Evolutionary conservation across 2,113 vertebrate genomes (phyloP).

Genomic region (Xiphias gladius): DNA sequence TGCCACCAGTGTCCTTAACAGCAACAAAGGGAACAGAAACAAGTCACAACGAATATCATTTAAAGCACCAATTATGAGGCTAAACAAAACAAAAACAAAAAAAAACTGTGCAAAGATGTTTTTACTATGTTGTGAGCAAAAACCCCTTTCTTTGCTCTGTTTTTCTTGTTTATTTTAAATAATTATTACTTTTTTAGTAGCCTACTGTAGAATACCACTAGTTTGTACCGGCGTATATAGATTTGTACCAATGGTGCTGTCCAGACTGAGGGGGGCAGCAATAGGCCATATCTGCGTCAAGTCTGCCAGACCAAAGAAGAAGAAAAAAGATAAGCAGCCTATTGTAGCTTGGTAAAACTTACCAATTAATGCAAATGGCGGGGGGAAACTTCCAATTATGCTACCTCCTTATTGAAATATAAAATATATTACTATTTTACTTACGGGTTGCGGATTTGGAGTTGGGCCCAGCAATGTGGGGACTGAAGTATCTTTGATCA

Average conservation of each 20-base stretch:
- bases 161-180: neutral
- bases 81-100: too few relatives aligned
- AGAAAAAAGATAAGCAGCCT: too few relatives aligned
- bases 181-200: too few relatives aligned
- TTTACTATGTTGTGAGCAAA: neutral
- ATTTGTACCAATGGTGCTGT: too few relatives aligned
- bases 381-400: neutral
- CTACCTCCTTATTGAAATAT: neutral
- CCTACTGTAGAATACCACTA: too few relatives aligned
- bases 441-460: neutral
- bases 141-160: neutral
- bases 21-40: neutral
- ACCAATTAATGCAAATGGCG: too few relatives aligned
- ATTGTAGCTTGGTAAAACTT: too few relatives aligned
- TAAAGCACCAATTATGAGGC: neutral
- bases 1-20: conserved; percentile 2
- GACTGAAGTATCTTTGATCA: neutral
- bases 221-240: too few relatives aligned
- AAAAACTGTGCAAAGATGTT: neutral
- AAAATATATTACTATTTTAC: neutral
- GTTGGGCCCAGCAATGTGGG: neutral
- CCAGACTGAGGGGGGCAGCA: too few relatives aligned
- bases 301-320: too few relatives aligned
- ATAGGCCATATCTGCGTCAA: too few relatives aligned
- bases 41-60: neutral